Percentiles rank a stretch among this genome's conserved stretches.
Evolutionary conservation across 2,797 vertebrate species (phyloP).

Genomic region (Lerista edwardsae): DNA sequence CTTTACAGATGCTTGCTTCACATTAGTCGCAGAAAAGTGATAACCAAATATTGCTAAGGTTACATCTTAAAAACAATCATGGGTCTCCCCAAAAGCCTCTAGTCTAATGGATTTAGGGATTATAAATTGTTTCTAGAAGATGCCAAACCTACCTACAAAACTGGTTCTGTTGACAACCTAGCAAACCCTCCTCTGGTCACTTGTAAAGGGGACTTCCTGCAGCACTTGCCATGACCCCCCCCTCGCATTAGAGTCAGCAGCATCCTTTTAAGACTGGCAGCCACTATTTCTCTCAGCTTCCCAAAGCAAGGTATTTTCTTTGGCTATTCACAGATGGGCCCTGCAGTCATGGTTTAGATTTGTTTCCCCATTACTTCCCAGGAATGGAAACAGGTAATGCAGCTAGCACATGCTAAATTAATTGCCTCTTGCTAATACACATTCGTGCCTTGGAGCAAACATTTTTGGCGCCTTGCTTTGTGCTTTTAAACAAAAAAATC

Average conservation of each 20-base stretch:
- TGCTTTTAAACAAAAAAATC: background rate
- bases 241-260: accelerated
- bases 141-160: background rate
- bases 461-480: background rate
- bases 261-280: conserved; percentile 22
- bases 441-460: background rate
- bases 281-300: background rate
- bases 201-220: background rate
- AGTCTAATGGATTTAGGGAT: background rate
- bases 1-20: background rate
- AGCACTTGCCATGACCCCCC: background rate
- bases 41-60: background rate
- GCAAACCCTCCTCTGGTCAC: background rate
- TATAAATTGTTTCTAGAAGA: background rate
- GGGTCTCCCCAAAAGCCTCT: background rate
- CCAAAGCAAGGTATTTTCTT: conserved; percentile 21
- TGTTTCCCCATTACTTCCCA: background rate
- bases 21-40: background rate
- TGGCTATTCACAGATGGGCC: background rate
- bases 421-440: background rate
- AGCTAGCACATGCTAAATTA: background rate
- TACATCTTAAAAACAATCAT: background rate
- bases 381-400: conserved; percentile 4
- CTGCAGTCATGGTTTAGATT: conserved; percentile 1
- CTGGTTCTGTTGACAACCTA: accelerated